These are phyloP conservation scores for Antheraea assamensis DNA, from an alignment of 2,888 invertebrate species.

Conservation along the genomic window DNA sequence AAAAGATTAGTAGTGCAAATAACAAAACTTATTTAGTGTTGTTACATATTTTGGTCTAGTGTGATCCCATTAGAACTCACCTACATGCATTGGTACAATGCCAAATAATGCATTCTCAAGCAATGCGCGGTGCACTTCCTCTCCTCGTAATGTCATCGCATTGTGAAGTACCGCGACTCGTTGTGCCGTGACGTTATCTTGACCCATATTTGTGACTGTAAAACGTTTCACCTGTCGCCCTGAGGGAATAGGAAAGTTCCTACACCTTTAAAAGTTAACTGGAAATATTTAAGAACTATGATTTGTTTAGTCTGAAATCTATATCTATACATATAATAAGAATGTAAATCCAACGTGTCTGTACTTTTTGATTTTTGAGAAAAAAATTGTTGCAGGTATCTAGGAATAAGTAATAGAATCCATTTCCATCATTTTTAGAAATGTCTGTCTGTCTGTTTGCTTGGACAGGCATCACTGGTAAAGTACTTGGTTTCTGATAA, in stretches of 20 bases:
- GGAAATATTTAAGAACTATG: neutral
- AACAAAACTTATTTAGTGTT: neutral
- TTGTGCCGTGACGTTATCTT: conserved; percentile 14
- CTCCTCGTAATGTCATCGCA: conserved; percentile 14
- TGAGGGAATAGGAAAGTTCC: conserved; percentile 19
- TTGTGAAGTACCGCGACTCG: neutral
- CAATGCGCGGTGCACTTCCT: conserved; percentile 6
- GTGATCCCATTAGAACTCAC: neutral
- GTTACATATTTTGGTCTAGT: neutral
- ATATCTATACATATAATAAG: too few species aligned
- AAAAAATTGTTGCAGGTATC: too few species aligned
- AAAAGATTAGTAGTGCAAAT: neutral
- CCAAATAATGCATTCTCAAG: conserved; percentile 13
- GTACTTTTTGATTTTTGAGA: too few species aligned
- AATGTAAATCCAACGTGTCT: too few species aligned
- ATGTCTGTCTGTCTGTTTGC: too few species aligned
- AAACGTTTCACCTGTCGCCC: conserved; percentile 14
- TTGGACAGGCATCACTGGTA: too few species aligned
- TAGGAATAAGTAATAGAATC: too few species aligned
- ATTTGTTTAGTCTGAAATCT: too few species aligned
- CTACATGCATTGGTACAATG: conserved; percentile 14
- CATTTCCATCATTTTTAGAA: too few species aligned
- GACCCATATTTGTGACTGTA: conserved; percentile 19
- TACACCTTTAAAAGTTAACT: neutral
- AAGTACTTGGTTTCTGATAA: too few species aligned